A percentile compares a stretch with the other conserved stretches of the same genome.
These are phyloP conservation scores for Trachelipus rathkii DNA, from an alignment of 1,140 invertebrate genomes.

Conservation along the genomic window DNA sequence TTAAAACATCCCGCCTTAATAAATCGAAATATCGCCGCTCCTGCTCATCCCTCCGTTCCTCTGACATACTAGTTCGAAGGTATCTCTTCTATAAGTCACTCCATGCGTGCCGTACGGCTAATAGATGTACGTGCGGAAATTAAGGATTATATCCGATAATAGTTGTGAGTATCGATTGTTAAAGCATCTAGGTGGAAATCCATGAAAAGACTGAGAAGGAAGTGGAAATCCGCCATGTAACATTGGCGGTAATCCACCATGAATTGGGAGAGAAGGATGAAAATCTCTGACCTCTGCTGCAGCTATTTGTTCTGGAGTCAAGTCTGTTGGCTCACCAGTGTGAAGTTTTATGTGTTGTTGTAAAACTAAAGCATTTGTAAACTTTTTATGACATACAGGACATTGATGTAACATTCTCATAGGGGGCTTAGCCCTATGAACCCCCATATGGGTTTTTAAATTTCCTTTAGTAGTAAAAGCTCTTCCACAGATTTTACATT, in stretches of 20 bases:
- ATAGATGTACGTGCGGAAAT: too few relatives aligned
- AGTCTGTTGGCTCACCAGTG: slow-evolving; percentile 87
- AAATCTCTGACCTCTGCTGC: slow-evolving; percentile 76
- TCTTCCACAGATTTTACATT: slow-evolving; percentile 93
- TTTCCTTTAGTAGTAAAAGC: slow-evolving; percentile 98
- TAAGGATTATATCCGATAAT: too few relatives aligned
- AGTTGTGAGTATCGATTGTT: too few relatives aligned
- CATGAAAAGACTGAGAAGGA: slow-evolving; percentile 40
- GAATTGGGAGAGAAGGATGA: slow-evolving; percentile 53
- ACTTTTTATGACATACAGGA: slow-evolving; percentile 97
- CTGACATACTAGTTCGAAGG: too few relatives aligned
- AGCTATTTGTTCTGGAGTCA: slow-evolving; percentile 80
- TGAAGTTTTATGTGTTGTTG: slow-evolving; percentile 89
- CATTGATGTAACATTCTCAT: slow-evolving; percentile 91
- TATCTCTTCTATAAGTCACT: too few relatives aligned
- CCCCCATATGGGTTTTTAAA: slow-evolving; percentile 98
- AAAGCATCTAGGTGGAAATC: slow-evolving; percentile 39
- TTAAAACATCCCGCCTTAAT: too few relatives aligned
- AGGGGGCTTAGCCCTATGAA: slow-evolving; percentile 89
- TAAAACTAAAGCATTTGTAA: slow-evolving; percentile 88
- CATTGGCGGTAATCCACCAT: slow-evolving; percentile 50
- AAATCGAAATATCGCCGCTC: too few relatives aligned
- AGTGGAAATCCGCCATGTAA: slow-evolving; percentile 41
- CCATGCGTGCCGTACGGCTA: too few relatives aligned
- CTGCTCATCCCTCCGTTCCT: too few relatives aligned